These are phyloP conservation scores for Garra rufa DNA, from an alignment of 2,113 vertebrate species.

Conservation along the genomic window DNA sequence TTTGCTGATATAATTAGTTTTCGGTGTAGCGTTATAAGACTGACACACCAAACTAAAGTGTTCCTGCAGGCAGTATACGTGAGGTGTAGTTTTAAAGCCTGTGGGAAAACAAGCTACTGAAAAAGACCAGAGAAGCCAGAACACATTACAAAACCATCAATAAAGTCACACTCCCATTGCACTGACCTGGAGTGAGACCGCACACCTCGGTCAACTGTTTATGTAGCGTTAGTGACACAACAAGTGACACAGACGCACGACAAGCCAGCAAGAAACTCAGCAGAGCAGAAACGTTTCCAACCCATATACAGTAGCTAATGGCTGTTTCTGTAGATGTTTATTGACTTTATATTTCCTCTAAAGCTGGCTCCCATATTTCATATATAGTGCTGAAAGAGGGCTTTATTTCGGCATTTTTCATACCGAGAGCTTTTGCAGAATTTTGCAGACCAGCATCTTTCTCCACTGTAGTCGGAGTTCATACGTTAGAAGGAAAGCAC, in stretches of 20 bases:
- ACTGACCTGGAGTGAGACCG: constrained; percentile 8
- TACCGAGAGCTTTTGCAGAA: background rate
- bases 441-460: constrained; percentile 44
- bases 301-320: background rate
- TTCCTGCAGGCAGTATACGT: background rate
- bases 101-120: background rate
- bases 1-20: background rate
- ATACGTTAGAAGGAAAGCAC: constrained; percentile 24
- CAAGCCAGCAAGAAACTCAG: background rate
- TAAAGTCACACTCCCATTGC: constrained; percentile 20
- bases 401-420: constrained; percentile 13
- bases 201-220: constrained; percentile 7
- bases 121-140: background rate
- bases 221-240: background rate
- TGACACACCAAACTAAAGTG: background rate
- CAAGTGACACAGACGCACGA: background rate
- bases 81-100: constrained; percentile 12
- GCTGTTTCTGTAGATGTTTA: constrained; percentile 6
- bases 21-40: background rate
- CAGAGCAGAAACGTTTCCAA: background rate
- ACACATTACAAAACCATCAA: constrained; percentile 19
- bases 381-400: constrained; percentile 10
- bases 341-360: constrained; percentile 14
- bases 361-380: constrained; percentile 10
- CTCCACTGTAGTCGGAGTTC: constrained; percentile 32